These are phyloP conservation scores for Amia ocellicauda DNA, from an alignment of 2,113 vertebrate genomes.

Conservation along the genomic window DNA sequence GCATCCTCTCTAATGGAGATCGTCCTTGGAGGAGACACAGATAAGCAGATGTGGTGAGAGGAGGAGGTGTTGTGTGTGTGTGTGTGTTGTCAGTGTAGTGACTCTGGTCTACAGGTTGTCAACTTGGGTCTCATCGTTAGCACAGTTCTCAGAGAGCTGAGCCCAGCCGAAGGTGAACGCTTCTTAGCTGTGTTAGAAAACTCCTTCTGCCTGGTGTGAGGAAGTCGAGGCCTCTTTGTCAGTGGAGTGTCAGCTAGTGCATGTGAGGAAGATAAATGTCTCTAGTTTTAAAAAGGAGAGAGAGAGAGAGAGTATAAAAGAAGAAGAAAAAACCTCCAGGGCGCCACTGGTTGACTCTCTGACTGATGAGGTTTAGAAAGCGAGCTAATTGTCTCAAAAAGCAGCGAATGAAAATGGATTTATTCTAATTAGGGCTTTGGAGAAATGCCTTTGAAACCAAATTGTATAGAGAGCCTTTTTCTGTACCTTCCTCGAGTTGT, in stretches of 20 bases:
- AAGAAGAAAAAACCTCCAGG: constrained; percentile 52
- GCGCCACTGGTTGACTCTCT: constrained; percentile 53
- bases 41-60: no score
- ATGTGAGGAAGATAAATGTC: constrained; percentile 63
- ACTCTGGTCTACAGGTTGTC: no score
- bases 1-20: no score
- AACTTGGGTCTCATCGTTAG: background rate
- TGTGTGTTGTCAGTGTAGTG: no score
- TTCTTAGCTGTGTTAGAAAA: constrained; percentile 20
- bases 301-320: constrained; percentile 34
- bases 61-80: no score
- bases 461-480: constrained; percentile 10
- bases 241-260: constrained; percentile 51
- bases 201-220: constrained; percentile 26
- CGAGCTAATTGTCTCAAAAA: constrained; percentile 54
- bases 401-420: constrained; percentile 44
- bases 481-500: background rate
- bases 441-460: constrained; percentile 17
- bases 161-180: background rate
- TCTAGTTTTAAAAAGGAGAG: constrained; percentile 23
- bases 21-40: no score
- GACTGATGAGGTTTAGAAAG: constrained; percentile 56
- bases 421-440: constrained; percentile 36
- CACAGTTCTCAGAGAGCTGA: background rate
- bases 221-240: constrained; percentile 52